phyloP scores from a whole-genome alignment of 2,888 invertebrate genomes.

The Nebria brevicollis region DNA sequence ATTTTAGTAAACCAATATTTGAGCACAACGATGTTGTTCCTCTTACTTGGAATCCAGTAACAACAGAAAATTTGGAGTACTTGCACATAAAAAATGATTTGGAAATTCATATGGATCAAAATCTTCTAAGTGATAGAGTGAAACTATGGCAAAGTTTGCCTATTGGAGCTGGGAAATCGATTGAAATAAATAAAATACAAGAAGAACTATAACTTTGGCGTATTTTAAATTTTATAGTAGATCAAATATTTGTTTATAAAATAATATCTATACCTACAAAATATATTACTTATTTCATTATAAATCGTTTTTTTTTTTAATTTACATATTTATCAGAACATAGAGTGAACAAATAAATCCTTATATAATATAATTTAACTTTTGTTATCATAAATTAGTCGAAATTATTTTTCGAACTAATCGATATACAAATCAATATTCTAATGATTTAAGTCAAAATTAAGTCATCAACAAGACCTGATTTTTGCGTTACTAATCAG shows the following conservation, averaged over 20 bases:
- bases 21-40: constrained; percentile 60
- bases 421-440: too few species aligned
- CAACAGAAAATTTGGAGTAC: constrained; percentile 66
- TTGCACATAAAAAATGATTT: constrained; percentile 64
- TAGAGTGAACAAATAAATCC: too few species aligned
- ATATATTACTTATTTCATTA: too few species aligned
- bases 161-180: constrained; percentile 61
- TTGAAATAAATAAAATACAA: constrained; percentile 46
- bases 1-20: constrained; percentile 73
- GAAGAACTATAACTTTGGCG: constrained; percentile 64
- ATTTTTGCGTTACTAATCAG: too few species aligned
- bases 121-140: constrained; percentile 68
- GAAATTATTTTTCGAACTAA: too few species aligned
- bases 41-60: constrained; percentile 70
- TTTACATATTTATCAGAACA: too few species aligned
- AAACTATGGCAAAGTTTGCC: constrained; percentile 72
- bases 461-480: too few species aligned
- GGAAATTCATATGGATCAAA: constrained; percentile 65
- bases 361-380: too few species aligned
- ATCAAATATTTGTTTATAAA: constrained; percentile 6
- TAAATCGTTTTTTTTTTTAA: too few species aligned
- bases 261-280: constrained; percentile 47
- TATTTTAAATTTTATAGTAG: not conserved
- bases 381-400: too few species aligned
- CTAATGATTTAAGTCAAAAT: too few species aligned